A percentile compares a stretch with the other conserved stretches of the same genome.
phyloP scores from a whole-genome alignment of 1,140 invertebrate genomes.

The Akabosia matsudoensis region DNA sequence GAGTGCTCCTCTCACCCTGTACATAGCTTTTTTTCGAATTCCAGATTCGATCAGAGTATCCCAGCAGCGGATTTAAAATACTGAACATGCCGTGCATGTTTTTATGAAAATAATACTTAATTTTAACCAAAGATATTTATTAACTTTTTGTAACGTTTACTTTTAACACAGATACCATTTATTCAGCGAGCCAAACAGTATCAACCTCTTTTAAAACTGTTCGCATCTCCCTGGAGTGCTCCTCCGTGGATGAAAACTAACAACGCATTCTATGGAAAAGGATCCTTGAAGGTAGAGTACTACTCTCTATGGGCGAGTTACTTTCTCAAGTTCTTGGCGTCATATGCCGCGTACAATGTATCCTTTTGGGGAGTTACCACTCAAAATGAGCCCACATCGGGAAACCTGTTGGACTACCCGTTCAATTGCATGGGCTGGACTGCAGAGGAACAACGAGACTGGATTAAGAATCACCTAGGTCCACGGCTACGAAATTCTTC shows the following conservation, averaged over 20 bases:
- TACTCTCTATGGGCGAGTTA: constrained; percentile 79
- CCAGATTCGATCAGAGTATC: too few species aligned
- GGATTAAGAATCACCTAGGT: constrained; percentile 65
- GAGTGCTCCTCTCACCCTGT: constrained; percentile 64
- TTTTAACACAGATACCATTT: constrained; percentile 64
- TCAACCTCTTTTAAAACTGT: constrained; percentile 55
- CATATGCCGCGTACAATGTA: constrained; percentile 57
- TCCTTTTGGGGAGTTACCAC: constrained; percentile 62
- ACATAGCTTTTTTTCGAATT: neutral
- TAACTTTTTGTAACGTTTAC: constrained; percentile 21
- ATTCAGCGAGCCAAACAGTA: constrained; percentile 57
- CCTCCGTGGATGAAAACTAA: constrained; percentile 93
- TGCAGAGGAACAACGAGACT: constrained; percentile 59
- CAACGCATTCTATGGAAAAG: constrained; percentile 57
- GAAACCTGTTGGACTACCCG: constrained; percentile 53
- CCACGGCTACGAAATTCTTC: constrained; percentile 60
- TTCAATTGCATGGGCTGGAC: constrained; percentile 75
- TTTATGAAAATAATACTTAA: too few species aligned
- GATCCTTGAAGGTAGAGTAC: constrained; percentile 63
- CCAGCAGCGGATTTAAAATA: neutral
- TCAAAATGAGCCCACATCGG: constrained; percentile 54
- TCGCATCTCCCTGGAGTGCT: constrained; percentile 75
- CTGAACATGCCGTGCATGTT: neutral
- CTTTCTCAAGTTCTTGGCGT: constrained; percentile 65
- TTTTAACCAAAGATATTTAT: neutral